These are phyloP conservation scores for Heteromyza rotundicornis DNA, from an alignment of 2,888 invertebrate species.

Conservation along the genomic window DNA sequence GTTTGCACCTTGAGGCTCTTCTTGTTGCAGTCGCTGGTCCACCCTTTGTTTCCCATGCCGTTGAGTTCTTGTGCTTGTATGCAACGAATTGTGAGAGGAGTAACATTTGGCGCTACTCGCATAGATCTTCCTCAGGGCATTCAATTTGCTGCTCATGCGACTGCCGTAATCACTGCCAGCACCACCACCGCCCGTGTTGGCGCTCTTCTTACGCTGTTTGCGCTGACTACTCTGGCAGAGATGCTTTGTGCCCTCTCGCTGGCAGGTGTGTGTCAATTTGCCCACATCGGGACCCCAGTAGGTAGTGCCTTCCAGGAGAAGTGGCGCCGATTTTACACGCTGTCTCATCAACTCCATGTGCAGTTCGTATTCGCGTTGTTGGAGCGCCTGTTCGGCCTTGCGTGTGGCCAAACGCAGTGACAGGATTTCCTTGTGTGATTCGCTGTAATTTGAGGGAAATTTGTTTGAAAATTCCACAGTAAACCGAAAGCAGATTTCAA, in stretches of 20 bases:
- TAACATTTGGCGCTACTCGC: slow-evolving; percentile 32
- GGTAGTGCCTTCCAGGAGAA: slow-evolving; percentile 58
- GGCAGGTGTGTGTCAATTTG: slow-evolving; percentile 55
- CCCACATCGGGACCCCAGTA: slow-evolving; percentile 58
- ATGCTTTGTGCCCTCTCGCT: slow-evolving; percentile 48
- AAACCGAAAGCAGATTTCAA: slow-evolving; percentile 4
- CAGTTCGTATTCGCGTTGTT: slow-evolving; percentile 57
- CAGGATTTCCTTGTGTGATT: slow-evolving; percentile 58
- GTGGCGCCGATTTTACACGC: slow-evolving; percentile 59
- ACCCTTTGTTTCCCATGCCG: slow-evolving; percentile 22
- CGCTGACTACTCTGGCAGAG: slow-evolving; percentile 44
- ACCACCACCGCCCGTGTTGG: slow-evolving; percentile 25
- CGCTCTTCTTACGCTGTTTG: slow-evolving; percentile 34
- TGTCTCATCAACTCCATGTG: slow-evolving; percentile 62
- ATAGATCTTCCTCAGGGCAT: slow-evolving; percentile 47
- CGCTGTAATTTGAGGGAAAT: slow-evolving; percentile 38
- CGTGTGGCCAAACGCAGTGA: slow-evolving; percentile 58
- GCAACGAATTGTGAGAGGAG: slow-evolving; percentile 41
- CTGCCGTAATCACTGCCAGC: slow-evolving; percentile 13
- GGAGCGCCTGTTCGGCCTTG: slow-evolving; percentile 58
- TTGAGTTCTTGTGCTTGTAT: slow-evolving; percentile 13
- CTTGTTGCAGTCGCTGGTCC: background rate
- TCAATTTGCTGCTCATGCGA: slow-evolving; percentile 32
- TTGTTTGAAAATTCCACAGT: background rate
- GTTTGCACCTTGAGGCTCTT: background rate